Conservation (phyloP, 2,797 vertebrate genomes). For the Bucorvus abyssinicus region DNA sequence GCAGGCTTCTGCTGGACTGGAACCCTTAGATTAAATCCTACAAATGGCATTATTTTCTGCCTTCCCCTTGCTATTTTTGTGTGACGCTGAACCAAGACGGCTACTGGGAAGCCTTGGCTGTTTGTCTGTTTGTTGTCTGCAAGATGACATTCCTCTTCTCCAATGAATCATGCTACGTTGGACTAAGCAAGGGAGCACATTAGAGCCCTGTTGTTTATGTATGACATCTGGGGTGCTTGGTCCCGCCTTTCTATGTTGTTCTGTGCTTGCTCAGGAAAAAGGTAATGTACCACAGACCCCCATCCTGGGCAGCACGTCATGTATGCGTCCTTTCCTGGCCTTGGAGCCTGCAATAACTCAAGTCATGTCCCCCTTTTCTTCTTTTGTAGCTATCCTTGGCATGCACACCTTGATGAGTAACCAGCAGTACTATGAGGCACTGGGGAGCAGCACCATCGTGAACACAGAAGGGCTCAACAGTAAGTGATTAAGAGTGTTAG, state of each 20-base stretch:
- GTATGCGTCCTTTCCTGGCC: not conserved
- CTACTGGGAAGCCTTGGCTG: not conserved
- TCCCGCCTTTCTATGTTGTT: not conserved
- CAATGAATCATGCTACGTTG: not conserved
- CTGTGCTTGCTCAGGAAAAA: not conserved
- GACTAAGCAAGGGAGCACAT: not conserved
- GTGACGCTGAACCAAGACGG: not conserved
- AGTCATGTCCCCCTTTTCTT: not conserved
- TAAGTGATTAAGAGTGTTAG: slow-evolving; percentile 71
- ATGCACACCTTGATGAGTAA: slow-evolving; percentile 99
- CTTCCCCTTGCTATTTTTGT: not conserved
- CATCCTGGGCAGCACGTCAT: not conserved
- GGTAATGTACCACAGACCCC: not conserved
- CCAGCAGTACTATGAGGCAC: slow-evolving; percentile 97
- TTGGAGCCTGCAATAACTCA: not conserved
- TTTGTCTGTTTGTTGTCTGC: not conserved
- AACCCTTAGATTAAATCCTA: not conserved
- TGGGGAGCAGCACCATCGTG: slow-evolving; percentile 95
- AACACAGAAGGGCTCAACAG: slow-evolving; percentile 98
- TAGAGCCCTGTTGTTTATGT: not conserved
- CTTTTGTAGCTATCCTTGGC: slow-evolving; percentile 89
- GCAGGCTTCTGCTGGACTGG: not conserved
- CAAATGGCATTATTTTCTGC: not conserved
- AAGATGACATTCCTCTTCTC: not conserved
- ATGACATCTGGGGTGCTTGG: rapidly evolving